phyloP scores from a whole-genome alignment of 1,140 invertebrate species.

The Trichomalopsis sarcophagae region DNA sequence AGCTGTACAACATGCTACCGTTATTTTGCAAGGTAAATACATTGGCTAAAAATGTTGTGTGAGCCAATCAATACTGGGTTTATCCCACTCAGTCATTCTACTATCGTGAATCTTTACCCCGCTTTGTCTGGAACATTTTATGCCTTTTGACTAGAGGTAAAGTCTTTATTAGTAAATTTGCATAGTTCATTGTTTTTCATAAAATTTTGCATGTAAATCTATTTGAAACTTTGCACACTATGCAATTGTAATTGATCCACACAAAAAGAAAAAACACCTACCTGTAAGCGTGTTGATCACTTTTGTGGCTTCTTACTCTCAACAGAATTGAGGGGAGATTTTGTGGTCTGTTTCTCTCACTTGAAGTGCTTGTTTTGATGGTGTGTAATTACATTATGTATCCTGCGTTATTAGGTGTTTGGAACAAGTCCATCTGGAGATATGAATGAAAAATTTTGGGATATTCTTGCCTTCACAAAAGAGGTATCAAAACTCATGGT shows the following conservation, averaged over 20 bases:
- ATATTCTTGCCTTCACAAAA: conserved; percentile 93
- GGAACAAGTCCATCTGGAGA: conserved; percentile 91
- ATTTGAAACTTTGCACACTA: too few relatives aligned
- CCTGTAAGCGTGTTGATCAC: not conserved
- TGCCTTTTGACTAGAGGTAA: too few relatives aligned
- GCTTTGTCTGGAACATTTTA: too few relatives aligned
- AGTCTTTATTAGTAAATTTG: too few relatives aligned
- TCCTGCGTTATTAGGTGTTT: conserved; percentile 94
- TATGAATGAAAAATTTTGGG: conserved; percentile 97
- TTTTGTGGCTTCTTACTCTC: not conserved
- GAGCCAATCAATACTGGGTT: not conserved
- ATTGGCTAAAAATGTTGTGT: not conserved
- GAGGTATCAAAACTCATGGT: conserved; percentile 97
- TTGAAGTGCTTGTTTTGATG: not conserved
- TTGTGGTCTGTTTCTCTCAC: not conserved
- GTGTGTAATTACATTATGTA: conserved; percentile 13
- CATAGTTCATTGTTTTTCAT: too few relatives aligned
- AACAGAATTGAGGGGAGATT: not conserved
- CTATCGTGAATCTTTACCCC: too few relatives aligned
- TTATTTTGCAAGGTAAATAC: conserved; percentile 95
- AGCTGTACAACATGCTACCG: conserved; percentile 98
- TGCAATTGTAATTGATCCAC: not conserved
- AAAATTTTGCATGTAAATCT: too few relatives aligned
- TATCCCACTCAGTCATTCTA: too few relatives aligned
- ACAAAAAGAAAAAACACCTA: not conserved